Percentiles rank a stretch among this genome's conserved stretches.
These are phyloP conservation scores for Gnathonemus longibarbis DNA, from an alignment of 2,113 vertebrate genomes.

Conservation along the genomic window DNA sequence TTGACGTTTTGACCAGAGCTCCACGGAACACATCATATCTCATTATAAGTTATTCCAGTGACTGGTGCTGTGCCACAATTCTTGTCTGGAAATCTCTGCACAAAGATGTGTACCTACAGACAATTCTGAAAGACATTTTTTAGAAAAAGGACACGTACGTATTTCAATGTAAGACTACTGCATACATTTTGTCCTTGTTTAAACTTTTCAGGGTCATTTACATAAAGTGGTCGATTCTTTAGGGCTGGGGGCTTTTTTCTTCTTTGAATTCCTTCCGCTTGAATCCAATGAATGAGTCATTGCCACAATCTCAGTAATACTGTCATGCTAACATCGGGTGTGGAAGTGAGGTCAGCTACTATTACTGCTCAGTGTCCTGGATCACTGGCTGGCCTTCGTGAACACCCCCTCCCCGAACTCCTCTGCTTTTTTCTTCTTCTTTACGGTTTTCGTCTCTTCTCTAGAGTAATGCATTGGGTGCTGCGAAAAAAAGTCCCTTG, in stretches of 20 bases:
- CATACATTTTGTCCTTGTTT: not conserved
- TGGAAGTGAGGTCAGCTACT: not conserved
- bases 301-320: not conserved
- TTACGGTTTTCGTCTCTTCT: not conserved
- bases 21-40: not conserved
- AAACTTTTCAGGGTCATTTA: slow-evolving; percentile 4
- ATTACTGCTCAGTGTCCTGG: not conserved
- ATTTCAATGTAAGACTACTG: not conserved
- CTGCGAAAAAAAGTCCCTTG: not conserved
- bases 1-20: not conserved
- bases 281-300: slow-evolving; percentile 4
- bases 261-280: slow-evolving; percentile 5
- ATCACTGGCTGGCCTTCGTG: not conserved
- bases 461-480: not conserved
- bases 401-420: not conserved
- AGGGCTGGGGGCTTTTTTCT: not conserved
- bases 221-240: not conserved
- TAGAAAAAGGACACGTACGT: not conserved
- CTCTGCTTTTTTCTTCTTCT: not conserved
- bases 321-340: not conserved
- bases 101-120: not conserved
- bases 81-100: not conserved
- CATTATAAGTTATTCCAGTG: not conserved
- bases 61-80: not conserved
- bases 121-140: not conserved